A percentile compares a stretch with the other conserved stretches of the same genome.
Evolutionary conservation across 2,113 vertebrate genomes (phyloP).

Genomic region (Podocnemis expansa): DNA sequence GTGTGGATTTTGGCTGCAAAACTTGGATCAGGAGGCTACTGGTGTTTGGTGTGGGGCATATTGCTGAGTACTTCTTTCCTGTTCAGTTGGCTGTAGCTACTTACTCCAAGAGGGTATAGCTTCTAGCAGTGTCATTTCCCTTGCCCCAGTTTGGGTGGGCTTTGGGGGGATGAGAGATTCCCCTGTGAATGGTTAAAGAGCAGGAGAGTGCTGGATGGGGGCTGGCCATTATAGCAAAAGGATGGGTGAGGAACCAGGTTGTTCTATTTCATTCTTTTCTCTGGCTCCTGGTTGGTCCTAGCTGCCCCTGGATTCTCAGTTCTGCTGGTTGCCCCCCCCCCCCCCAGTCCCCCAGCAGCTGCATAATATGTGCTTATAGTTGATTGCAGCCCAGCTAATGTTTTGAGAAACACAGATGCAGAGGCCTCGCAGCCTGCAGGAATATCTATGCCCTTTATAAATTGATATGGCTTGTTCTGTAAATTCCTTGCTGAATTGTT

Average conservation of each 20-base stretch:
- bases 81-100: neutral
- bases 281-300: neutral
- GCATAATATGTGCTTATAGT: neutral
- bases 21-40: neutral
- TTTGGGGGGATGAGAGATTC: neutral
- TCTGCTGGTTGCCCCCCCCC: no score
- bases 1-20: neutral
- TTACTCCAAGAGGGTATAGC: neutral
- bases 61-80: neutral
- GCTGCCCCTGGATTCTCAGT: neutral
- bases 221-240: neutral
- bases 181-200: neutral
- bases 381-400: neutral
- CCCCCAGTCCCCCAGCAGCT: rapidly evolving
- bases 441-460: neutral
- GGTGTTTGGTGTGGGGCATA: neutral
- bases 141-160: neutral
- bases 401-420: neutral
- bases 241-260: neutral
- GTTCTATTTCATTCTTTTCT: neutral
- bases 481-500: neutral
- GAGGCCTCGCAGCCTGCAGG: neutral
- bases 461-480: neutral
- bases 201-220: neutral
- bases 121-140: neutral